These are phyloP conservation scores for Crypturellus tataupa DNA, from an alignment of 2,797 vertebrate species.

Conservation along the genomic window DNA sequence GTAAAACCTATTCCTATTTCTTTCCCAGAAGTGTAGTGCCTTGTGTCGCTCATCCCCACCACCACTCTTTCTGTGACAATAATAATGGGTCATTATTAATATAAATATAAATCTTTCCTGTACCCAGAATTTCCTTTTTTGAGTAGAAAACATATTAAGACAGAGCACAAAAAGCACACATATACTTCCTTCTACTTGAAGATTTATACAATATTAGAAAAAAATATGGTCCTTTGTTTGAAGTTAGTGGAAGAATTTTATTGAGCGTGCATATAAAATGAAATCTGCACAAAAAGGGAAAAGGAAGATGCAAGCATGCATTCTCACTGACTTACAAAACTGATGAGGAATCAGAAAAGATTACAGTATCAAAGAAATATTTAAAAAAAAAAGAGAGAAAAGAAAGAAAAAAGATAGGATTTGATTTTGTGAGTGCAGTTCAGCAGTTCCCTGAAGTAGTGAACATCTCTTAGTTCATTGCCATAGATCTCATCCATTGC, in stretches of 20 bases:
- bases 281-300: not conserved
- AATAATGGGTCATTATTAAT: not conserved
- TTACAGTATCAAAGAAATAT: not conserved
- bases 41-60: too few relatives aligned
- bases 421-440: not conserved
- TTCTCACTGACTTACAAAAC: not conserved
- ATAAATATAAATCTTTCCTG: not conserved
- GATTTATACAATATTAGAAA: not conserved
- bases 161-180: accelerated
- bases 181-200: not conserved
- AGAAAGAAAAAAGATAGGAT: not conserved
- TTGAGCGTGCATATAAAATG: not conserved
- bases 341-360: not conserved
- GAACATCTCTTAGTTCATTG: not conserved
- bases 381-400: not conserved
- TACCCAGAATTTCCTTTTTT: not conserved
- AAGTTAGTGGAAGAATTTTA: not conserved
- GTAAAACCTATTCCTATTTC: too few relatives aligned
- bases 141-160: not conserved
- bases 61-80: too few relatives aligned
- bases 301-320: not conserved
- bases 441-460: not conserved
- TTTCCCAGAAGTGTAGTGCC: too few relatives aligned
- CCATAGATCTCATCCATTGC: not conserved
- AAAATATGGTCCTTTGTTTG: not conserved